phyloP scores from a whole-genome alignment of 2,113 vertebrate species.

The Willisornis vidua region DNA sequence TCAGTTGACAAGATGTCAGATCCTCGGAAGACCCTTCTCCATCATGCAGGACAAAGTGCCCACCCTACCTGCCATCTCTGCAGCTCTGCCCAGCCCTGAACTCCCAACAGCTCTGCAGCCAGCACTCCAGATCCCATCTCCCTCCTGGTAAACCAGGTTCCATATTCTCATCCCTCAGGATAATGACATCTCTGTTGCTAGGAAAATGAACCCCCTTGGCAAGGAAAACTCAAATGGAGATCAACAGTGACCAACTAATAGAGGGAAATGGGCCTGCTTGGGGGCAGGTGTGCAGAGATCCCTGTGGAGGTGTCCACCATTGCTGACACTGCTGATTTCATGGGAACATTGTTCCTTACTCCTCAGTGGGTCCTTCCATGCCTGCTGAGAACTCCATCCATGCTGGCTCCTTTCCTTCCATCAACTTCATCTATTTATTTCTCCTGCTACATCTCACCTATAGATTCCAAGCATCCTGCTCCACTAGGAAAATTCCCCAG shows the following conservation, averaged over 20 bases:
- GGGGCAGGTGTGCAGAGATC: not conserved
- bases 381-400: not conserved
- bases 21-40: not conserved
- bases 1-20: not conserved
- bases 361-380: not conserved
- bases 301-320: not conserved
- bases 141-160: accelerated
- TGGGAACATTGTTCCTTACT: not conserved
- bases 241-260: accelerated
- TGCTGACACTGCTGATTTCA: not conserved
- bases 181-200: not conserved
- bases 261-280: not conserved
- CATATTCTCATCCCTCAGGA: not conserved
- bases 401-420: not conserved
- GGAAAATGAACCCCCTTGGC: not conserved
- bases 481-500: not conserved
- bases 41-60: not conserved
- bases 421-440: not conserved
- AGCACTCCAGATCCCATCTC: not conserved
- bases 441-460: not conserved
- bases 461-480: not conserved
- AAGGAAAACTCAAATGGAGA: not conserved
- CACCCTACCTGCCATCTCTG: not conserved
- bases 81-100: not conserved
- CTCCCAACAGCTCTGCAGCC: not conserved